phyloP scores from a whole-genome alignment of 2,113 vertebrate species.

The Bubalus kerabau region DNA sequence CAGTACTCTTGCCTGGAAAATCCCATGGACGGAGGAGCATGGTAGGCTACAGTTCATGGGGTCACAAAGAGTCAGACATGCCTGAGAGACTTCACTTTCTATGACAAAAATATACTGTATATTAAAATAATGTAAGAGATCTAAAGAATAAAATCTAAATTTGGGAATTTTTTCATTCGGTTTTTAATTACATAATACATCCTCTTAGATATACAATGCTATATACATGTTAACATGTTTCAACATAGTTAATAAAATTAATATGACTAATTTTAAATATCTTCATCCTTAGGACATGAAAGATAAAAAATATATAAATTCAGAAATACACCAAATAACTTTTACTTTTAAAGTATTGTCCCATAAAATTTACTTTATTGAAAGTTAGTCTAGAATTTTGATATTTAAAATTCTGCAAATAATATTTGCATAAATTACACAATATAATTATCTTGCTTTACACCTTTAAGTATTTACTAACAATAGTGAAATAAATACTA shows the following conservation, averaged over 20 bases:
- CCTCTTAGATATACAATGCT: not conserved
- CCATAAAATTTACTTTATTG: not conserved
- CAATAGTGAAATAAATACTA: not conserved
- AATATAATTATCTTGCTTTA: not conserved
- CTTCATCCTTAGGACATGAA: not conserved
- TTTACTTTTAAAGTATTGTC: not conserved
- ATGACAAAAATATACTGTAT: not conserved
- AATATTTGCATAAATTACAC: not conserved
- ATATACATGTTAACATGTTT: not conserved
- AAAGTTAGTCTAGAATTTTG: constrained; percentile 2
- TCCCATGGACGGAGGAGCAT: not conserved
- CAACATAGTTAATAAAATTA: not conserved
- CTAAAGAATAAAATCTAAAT: not conserved
- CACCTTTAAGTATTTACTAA: not conserved
- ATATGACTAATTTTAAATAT: not conserved
- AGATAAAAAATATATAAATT: not conserved
- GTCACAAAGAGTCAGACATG: not conserved
- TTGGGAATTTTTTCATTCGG: not conserved
- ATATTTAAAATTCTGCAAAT: not conserved
- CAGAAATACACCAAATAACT: not conserved
- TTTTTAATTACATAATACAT: not conserved
- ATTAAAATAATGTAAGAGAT: not conserved
- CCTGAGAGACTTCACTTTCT: not conserved
- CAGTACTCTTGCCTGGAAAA: not conserved
- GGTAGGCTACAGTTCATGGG: not conserved